phyloP scores from a whole-genome alignment of 2,113 vertebrate species.

The Anguilla rostrata region DNA sequence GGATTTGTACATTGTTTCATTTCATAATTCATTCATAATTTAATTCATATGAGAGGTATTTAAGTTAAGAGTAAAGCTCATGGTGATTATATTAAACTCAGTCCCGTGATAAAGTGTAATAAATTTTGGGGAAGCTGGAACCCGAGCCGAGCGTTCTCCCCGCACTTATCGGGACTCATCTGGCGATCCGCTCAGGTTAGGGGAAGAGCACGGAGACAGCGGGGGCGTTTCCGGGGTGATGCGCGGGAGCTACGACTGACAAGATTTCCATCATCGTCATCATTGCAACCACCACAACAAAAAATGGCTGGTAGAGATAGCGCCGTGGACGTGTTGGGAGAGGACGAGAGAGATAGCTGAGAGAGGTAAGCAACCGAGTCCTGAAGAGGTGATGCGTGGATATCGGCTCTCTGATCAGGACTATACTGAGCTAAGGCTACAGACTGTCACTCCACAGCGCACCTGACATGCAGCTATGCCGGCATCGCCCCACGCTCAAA shows the following conservation, averaged over 20 bases:
- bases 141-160: too few species aligned
- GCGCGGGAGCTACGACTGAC: constrained; percentile 65
- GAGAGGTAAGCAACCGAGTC: constrained; percentile 61
- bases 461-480: not conserved
- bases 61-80: too few species aligned
- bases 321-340: constrained; percentile 58
- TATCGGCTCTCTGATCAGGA: constrained; percentile 49
- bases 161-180: too few species aligned
- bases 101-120: too few species aligned
- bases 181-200: too few species aligned
- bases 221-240: not conserved
- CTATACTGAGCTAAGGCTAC: constrained; percentile 45
- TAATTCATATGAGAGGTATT: too few species aligned
- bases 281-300: constrained; percentile 44
- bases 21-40: too few species aligned
- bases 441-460: constrained; percentile 25
- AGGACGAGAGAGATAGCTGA: constrained; percentile 64
- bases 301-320: constrained; percentile 62
- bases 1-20: too few species aligned
- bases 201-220: not conserved
- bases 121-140: too few species aligned
- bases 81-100: too few species aligned
- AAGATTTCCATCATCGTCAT: constrained; percentile 64
- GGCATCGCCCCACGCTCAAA: not conserved
- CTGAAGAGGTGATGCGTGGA: constrained; percentile 49